phyloP scores from a whole-genome alignment of 2,113 vertebrate genomes.

The Pelobates fuscus region DNA sequence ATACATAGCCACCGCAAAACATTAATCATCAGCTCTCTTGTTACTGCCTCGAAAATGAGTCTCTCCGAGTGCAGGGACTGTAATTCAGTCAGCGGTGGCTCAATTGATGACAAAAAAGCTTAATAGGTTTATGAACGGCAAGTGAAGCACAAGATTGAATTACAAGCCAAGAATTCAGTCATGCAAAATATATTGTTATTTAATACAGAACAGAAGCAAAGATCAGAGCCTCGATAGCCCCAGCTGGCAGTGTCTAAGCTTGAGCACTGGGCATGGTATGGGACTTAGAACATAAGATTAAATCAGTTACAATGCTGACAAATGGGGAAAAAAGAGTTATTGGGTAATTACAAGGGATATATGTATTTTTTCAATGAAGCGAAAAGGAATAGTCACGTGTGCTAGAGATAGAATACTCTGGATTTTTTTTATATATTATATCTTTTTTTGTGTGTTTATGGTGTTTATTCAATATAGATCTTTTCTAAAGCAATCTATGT shows the following conservation, averaged over 20 bases:
- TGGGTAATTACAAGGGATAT: slow-evolving; percentile 13
- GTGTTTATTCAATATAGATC: too few relatives aligned
- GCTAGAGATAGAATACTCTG: background rate
- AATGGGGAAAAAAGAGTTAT: slow-evolving; percentile 2
- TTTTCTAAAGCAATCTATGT: background rate
- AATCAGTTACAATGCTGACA: background rate
- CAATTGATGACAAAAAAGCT: slow-evolving; percentile 47
- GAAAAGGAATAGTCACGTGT: background rate
- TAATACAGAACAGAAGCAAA: slow-evolving; percentile 34
- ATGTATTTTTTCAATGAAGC: background rate
- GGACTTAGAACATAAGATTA: background rate
- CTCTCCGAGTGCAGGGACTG: slow-evolving; percentile 1
- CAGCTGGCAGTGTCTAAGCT: slow-evolving; percentile 24
- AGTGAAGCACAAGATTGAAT: slow-evolving; percentile 46
- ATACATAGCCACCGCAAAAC: slow-evolving; percentile 1
- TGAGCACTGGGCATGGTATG: slow-evolving; percentile 15
- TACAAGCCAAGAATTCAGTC: slow-evolving; percentile 44
- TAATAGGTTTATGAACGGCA: slow-evolving; percentile 48
- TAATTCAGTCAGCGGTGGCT: slow-evolving; percentile 46
- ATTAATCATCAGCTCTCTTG: slow-evolving; percentile 39
- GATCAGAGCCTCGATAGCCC: slow-evolving; percentile 18
- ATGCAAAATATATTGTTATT: slow-evolving; percentile 41
- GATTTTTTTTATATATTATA: background rate
- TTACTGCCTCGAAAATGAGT: slow-evolving; percentile 18
- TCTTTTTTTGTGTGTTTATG: background rate